Conservation (phyloP, 2,888 invertebrate species). For the Napeogenes inachia region DNA sequence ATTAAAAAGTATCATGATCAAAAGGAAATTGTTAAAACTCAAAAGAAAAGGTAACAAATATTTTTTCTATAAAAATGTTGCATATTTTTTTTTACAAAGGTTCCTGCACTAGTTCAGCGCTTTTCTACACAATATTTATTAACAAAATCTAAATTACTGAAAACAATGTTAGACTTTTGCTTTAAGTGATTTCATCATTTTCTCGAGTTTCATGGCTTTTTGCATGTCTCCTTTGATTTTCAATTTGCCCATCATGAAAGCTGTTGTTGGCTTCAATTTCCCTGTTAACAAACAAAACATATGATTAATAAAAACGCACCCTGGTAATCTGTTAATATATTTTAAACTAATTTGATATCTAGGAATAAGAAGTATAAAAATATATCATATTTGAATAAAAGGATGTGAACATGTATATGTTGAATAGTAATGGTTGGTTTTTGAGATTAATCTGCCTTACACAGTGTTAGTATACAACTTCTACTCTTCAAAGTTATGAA, state of each 20-base stretch:
- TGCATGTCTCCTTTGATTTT: slow-evolving; percentile 95
- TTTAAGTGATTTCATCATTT: slow-evolving; percentile 89
- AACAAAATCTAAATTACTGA: slow-evolving; percentile 9
- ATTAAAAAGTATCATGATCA: too few relatives aligned
- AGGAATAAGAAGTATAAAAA: background rate
- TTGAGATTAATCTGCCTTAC: too few relatives aligned
- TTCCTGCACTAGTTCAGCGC: too few relatives aligned
- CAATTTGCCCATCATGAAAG: slow-evolving; percentile 97
- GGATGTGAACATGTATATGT: background rate
- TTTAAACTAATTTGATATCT: background rate
- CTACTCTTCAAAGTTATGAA: too few relatives aligned
- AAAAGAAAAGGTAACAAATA: too few relatives aligned
- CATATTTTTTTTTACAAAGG: too few relatives aligned
- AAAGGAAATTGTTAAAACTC: too few relatives aligned
- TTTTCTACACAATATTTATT: background rate
- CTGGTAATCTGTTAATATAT: too few relatives aligned
- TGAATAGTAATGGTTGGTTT: too few relatives aligned
- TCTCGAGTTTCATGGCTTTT: slow-evolving; percentile 96
- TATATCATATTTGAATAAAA: slow-evolving; percentile 10
- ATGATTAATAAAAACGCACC: too few relatives aligned
- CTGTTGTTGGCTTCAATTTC: slow-evolving; percentile 92
- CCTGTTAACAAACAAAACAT: slow-evolving; percentile 63
- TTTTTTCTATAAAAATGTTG: too few relatives aligned
- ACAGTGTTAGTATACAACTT: too few relatives aligned
- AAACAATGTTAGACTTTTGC: slow-evolving; percentile 61